Evolutionary conservation across 30 jellyfish, hydroid and myxozoan genomes (phyloP).

Genomic region (Mastigias papua): DNA sequence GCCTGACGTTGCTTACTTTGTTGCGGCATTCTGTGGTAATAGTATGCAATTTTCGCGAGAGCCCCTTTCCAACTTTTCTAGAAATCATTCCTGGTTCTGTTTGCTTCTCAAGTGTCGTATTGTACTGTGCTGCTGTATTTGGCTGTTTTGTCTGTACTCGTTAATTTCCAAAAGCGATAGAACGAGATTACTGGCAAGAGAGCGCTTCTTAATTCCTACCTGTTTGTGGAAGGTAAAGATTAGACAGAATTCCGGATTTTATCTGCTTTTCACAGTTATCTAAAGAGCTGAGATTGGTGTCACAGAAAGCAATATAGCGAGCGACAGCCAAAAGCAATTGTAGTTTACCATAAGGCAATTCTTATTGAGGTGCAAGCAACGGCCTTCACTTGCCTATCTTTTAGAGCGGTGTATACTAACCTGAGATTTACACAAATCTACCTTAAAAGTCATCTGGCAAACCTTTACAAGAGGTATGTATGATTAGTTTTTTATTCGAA

Average conservation of each 20-base stretch:
- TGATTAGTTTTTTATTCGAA: neutral
- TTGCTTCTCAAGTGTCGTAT: no score
- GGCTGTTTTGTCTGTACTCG: no score
- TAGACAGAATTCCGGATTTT: conserved; percentile 22
- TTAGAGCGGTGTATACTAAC: no score
- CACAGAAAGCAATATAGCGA: neutral
- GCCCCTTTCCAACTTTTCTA: no score
- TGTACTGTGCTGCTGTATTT: no score
- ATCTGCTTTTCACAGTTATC: neutral
- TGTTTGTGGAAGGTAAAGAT: conserved; percentile 50
- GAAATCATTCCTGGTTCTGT: no score
- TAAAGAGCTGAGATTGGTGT: neutral
- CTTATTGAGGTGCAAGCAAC: neutral
- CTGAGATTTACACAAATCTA: no score
- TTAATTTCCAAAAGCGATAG: neutral
- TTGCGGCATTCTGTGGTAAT: no score
- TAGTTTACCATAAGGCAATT: neutral
- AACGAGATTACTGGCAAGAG: neutral
- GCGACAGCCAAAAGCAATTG: neutral
- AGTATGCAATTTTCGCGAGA: no score
- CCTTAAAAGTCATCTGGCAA: neutral
- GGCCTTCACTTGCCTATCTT: neutral
- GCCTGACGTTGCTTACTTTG: no score
- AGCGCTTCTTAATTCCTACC: neutral
- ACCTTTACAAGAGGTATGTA: neutral